Evolutionary conservation across 2,888 invertebrate genomes (phyloP).

Genomic region (Dexiosoma caninum): DNA sequence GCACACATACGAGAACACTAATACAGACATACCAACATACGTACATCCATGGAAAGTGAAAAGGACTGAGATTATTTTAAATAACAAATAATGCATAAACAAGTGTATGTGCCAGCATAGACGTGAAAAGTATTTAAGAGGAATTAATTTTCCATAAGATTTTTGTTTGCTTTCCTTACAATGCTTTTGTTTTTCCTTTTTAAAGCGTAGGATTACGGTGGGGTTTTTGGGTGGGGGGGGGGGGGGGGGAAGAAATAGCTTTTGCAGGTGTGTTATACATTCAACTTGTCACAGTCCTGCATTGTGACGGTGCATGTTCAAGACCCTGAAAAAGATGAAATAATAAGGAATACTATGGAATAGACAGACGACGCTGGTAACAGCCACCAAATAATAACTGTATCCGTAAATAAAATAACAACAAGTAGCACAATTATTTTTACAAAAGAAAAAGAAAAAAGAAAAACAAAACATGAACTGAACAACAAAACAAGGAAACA

Average conservation of each 20-base stretch:
- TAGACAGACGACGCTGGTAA: not conserved
- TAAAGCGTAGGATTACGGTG: no score
- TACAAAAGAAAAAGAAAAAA: not conserved
- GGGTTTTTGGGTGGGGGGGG: not conserved
- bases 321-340: not conserved
- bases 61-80: not conserved
- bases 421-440: not conserved
- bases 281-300: not conserved
- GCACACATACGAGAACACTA: not conserved
- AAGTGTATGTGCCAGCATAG: no score
- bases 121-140: not conserved
- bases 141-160: not conserved
- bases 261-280: no score
- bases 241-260: not conserved
- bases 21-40: not conserved
- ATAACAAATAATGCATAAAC: not conserved
- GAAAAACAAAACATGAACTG: not conserved
- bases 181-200: no score
- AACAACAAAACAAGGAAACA: not conserved
- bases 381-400: not conserved
- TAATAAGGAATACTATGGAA: not conserved
- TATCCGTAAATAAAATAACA: slow-evolving; percentile 2
- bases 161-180: not conserved
- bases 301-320: not conserved
- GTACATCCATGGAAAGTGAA: not conserved